Evolutionary conservation across 2,797 vertebrate species (phyloP).

Genomic region (Pangasius krempfi): DNA sequence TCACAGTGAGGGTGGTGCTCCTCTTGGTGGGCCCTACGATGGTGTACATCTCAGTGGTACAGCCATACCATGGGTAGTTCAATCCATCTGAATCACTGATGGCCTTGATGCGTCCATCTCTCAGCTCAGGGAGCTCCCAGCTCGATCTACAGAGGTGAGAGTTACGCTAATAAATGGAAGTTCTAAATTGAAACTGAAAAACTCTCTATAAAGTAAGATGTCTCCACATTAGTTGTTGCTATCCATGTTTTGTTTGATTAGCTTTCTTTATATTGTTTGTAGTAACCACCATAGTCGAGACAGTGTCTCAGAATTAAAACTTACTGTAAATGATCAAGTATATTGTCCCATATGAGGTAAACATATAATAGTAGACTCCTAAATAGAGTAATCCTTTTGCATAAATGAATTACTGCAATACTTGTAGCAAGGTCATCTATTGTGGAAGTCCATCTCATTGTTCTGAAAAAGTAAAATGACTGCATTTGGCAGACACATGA

Average conservation of each 20-base stretch:
- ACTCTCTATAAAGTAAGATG: not conserved
- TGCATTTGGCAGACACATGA: slow-evolving; percentile 20
- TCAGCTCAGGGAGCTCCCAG: slow-evolving; percentile 85
- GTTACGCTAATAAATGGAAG: not conserved
- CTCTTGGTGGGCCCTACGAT: slow-evolving; percentile 82
- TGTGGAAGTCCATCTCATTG: not conserved
- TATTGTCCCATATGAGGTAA: not conserved
- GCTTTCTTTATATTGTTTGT: not conserved
- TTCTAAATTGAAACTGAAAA: not conserved
- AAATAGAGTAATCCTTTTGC: no score
- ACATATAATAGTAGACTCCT: slow-evolving; percentile 2
- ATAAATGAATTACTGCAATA: not conserved
- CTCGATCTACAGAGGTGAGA: slow-evolving; percentile 75
- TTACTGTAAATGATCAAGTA: not conserved
- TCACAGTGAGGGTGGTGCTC: slow-evolving; percentile 81
- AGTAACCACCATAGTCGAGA: not conserved
- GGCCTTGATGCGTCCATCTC: slow-evolving; percentile 79
- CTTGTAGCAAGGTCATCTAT: not conserved
- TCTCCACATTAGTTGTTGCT: not conserved
- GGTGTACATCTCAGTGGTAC: slow-evolving; percentile 85
- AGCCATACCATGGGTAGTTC: slow-evolving; percentile 88
- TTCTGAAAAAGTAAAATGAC: slow-evolving; percentile 3
- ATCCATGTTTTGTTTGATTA: not conserved
- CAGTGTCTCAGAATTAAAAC: not conserved
- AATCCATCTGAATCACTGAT: slow-evolving; percentile 86